A percentile compares a stretch with the other conserved stretches of the same genome.
Evolutionary conservation across 1,140 invertebrate species (phyloP).

Genomic region (Drosophila ironensis): DNA sequence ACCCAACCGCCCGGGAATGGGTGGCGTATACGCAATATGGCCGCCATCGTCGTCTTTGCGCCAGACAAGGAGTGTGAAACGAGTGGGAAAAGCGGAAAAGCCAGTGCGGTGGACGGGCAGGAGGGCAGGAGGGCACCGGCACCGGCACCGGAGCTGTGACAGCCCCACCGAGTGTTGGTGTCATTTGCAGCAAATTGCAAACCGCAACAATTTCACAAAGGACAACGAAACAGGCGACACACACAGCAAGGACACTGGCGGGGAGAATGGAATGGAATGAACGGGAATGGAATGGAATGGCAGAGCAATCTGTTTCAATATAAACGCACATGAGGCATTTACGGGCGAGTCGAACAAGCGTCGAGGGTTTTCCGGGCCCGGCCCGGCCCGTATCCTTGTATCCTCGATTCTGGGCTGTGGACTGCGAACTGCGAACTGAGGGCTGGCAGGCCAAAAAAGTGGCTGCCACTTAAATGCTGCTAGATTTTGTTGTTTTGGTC

Average conservation of each 20-base stretch:
- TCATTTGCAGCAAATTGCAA: constrained; percentile 81
- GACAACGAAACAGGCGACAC: constrained; percentile 46
- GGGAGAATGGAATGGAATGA: constrained; percentile 19
- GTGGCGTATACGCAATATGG: constrained; percentile 58
- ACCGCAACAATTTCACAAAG: constrained; percentile 81
- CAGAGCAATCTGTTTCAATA: constrained; percentile 82
- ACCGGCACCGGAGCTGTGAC: neutral
- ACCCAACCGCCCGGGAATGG: no score
- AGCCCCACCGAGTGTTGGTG: constrained; percentile 37
- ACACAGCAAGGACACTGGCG: constrained; percentile 12
- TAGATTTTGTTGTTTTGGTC: constrained; percentile 63
- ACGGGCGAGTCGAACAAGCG: constrained; percentile 63
- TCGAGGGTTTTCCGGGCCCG: constrained; percentile 22
- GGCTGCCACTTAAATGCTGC: constrained; percentile 68
- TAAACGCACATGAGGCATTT: constrained; percentile 81
- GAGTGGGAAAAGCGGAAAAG: no score
- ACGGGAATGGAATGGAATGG: constrained; percentile 38
- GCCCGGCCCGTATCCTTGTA: neutral
- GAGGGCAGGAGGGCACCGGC: neutral
- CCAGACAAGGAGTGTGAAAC: neutral
- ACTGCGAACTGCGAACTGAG: no score
- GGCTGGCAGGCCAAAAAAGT: no score
- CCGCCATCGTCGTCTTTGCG: constrained; percentile 20
- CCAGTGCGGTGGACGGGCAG: neutral
- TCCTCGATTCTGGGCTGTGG: no score